Evolutionary conservation across 2,888 invertebrate species (phyloP), one percentile per base, ranked within the genome.

Genomic region (Acronicta psi): DNA sequence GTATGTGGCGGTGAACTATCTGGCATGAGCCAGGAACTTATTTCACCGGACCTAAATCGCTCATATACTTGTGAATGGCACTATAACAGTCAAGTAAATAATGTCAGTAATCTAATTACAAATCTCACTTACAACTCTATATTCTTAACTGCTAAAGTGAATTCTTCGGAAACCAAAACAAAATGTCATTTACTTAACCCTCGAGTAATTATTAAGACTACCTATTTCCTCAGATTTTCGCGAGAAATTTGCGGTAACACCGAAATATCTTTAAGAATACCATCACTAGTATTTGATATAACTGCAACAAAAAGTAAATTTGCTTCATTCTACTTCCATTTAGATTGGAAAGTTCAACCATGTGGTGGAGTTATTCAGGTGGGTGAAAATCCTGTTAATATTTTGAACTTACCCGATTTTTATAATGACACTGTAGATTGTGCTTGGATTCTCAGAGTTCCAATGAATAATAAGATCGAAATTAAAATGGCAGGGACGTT

Each of bases 301-400:
- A 85, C 68, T 56, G 89, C 90, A 31, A 64, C 64, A 2, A 88
- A 85, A 76, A 73, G 60, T 50, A 79, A 73, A 59, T 59, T 17
- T 34, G 65, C 56, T 38, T 79, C 75, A 13, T 63, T 95, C 25
- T 83, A 89, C 61, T 96, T 95, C 77, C 86, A 91, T 56, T 94
- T 86, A 36, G 55, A 68, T 34, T 77, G 67, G 70, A 73, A 73
- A 68, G 60, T 73, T 57, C 94, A 96, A 73, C 84, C 94, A 1
- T 98, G 98, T 81, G 98, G 98, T 16, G 97, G 97, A 6, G 68
- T 92, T 6, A 57, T 96, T 1, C 68, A 64, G 0, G 66, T 88
- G 9, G 79, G 77, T 0, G 81, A 88, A 62, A 83, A 82, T 14
- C 56, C 80, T 17, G 45, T 72, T 6, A 86, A 88, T 73, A 73